Evolutionary conservation across 1,140 invertebrate genomes (phyloP).

Genomic region (Brachionus paranguensis): DNA sequence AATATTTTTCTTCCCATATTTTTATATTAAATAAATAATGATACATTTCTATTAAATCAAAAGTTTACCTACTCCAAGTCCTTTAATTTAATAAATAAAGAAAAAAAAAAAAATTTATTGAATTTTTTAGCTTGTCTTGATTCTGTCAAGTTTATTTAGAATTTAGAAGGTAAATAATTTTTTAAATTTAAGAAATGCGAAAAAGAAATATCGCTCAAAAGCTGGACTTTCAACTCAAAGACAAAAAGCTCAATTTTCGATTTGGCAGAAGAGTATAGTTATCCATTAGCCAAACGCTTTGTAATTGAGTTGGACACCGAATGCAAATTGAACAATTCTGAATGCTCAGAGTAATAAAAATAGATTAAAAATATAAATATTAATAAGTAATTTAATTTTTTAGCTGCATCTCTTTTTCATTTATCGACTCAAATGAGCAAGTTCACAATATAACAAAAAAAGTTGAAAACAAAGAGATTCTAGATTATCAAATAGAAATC

Average conservation of each 20-base stretch:
- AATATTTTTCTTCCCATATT: too few species aligned
- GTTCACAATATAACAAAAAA: neutral
- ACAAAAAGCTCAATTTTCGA: slow-evolving; percentile 21
- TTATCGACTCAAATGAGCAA: neutral
- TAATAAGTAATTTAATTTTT: neutral
- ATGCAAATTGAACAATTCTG: neutral
- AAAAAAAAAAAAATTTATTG: too few species aligned
- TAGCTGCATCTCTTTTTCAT: neutral
- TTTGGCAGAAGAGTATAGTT: neutral
- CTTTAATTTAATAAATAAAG: too few species aligned
- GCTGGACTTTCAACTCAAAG: slow-evolving; percentile 12
- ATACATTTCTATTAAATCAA: too few species aligned
- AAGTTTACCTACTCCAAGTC: too few species aligned
- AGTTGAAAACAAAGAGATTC: neutral
- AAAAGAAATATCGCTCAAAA: neutral
- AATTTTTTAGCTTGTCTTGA: too few species aligned
- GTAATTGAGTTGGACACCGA: neutral
- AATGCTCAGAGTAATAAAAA: neutral
- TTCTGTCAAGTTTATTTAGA: too few species aligned
- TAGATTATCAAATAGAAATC: neutral
- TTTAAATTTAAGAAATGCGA: neutral
- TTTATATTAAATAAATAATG: too few species aligned
- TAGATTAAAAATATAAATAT: neutral
- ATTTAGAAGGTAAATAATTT: neutral
- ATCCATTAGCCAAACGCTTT: slow-evolving; percentile 20